Evolutionary conservation across 2,797 vertebrate genomes (phyloP).

Genomic region (Anguilla marmorata): DNA sequence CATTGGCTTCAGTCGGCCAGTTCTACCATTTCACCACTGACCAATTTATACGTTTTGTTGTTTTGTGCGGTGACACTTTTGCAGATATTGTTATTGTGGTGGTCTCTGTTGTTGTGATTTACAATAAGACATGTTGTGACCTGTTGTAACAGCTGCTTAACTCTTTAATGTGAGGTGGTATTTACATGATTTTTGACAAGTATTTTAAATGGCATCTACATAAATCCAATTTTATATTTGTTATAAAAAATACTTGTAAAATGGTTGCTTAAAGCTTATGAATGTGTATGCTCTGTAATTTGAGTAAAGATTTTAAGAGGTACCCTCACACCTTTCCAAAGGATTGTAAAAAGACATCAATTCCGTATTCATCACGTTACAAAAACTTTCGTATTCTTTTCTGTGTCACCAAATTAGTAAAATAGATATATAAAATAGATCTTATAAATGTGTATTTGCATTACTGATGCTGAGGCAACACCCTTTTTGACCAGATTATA

Average conservation of each 20-base stretch:
- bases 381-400: slow-evolving; percentile 1
- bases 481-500: not conserved
- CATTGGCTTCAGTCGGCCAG: slow-evolving; percentile 25
- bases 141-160: slow-evolving; percentile 76
- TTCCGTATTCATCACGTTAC: slow-evolving; percentile 22
- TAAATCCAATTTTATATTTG: slow-evolving; percentile 69
- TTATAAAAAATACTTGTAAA: slow-evolving; percentile 75
- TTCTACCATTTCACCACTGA: slow-evolving; percentile 25
- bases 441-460: not conserved
- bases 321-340: slow-evolving; percentile 26
- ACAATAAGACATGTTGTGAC: slow-evolving; percentile 61
- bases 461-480: slow-evolving; percentile 9
- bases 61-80: slow-evolving; percentile 37
- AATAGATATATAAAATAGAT: not conserved
- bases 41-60: slow-evolving; percentile 28
- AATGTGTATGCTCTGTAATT: slow-evolving; percentile 41
- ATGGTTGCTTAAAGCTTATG: slow-evolving; percentile 75
- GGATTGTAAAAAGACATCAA: slow-evolving; percentile 17
- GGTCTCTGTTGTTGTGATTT: slow-evolving; percentile 64
- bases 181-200: slow-evolving; percentile 75
- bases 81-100: slow-evolving; percentile 56
- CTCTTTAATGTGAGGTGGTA: slow-evolving; percentile 75
- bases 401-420: not conserved
- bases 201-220: slow-evolving; percentile 74
- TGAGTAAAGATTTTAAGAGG: slow-evolving; percentile 22